phyloP scores from a whole-genome alignment of 2,113 vertebrate genomes.

The Mixornis gularis region DNA sequence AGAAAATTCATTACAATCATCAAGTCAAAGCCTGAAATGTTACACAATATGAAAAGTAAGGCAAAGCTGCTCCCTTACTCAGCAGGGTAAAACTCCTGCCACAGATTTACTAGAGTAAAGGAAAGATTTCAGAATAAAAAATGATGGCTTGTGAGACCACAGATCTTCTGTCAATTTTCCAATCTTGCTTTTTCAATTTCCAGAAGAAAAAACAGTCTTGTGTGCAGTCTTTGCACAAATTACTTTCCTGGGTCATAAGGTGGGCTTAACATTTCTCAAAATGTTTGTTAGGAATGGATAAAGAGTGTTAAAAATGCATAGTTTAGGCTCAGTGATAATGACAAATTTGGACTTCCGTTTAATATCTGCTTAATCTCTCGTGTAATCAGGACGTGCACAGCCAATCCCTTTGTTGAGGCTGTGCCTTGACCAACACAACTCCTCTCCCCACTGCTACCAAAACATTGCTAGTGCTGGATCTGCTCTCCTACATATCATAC shows the following conservation, averaged over 20 bases:
- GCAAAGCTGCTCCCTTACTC: not conserved
- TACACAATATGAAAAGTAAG: not conserved
- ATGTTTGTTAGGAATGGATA: not conserved
- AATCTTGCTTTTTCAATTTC: not conserved
- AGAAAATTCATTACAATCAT: not conserved
- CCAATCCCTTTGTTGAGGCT: not conserved
- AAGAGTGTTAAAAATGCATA: not conserved
- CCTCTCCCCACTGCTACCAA: not conserved
- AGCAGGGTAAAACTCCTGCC: not conserved
- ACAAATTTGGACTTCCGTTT: not conserved
- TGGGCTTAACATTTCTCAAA: not conserved
- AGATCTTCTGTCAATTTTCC: not conserved
- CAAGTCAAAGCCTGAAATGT: not conserved
- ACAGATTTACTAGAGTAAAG: not conserved
- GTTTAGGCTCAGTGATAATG: not conserved
- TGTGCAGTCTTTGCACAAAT: not conserved
- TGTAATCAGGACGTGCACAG: rapidly evolving
- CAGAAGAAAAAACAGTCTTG: not conserved
- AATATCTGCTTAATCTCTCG: not conserved
- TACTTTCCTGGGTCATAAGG: not conserved
- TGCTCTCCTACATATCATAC: not conserved
- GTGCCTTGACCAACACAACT: not conserved
- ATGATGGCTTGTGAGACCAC: not conserved
- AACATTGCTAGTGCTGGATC: not conserved
- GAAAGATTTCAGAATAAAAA: not conserved